Percentiles rank a stretch among this genome's conserved stretches.
These are phyloP conservation scores for Neodontobutis hainanensis DNA, from an alignment of 2,113 vertebrate species.

Conservation along the genomic window DNA sequence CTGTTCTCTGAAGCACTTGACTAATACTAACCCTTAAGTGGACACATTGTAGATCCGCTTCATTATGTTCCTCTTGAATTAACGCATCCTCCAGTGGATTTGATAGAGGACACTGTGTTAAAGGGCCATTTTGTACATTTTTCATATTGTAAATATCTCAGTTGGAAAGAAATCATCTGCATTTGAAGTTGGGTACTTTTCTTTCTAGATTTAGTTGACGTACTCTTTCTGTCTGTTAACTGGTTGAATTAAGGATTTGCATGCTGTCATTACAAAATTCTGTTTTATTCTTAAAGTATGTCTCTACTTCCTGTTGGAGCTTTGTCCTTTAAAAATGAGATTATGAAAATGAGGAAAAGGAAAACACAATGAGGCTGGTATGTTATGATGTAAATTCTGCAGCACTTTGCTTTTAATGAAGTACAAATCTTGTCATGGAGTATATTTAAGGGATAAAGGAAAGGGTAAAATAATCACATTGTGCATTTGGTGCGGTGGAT, in stretches of 20 bases:
- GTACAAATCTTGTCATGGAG: conserved; percentile 59
- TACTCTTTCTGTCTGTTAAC: conserved; percentile 74
- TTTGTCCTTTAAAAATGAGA: conserved; percentile 61
- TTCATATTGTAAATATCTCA: conserved; percentile 77
- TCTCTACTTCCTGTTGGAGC: conserved; percentile 67
- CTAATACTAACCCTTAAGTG: conserved; percentile 45
- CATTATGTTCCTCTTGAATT: conserved; percentile 41
- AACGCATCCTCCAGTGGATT: conserved; percentile 43
- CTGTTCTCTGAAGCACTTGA: conserved; percentile 48
- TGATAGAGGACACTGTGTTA: conserved; percentile 66
- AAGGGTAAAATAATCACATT: conserved; percentile 57
- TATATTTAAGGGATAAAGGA: conserved; percentile 39
- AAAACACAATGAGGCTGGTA: conserved; percentile 44
- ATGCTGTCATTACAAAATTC: conserved; percentile 76
- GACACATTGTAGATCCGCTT: conserved; percentile 31
- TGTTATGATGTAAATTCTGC: conserved; percentile 62
- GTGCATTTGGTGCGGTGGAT: conserved; percentile 74
- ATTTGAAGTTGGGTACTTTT: conserved; percentile 65
- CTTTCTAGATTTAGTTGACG: conserved; percentile 75
- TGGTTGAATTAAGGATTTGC: conserved; percentile 78
- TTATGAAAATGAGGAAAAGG: conserved; percentile 12
- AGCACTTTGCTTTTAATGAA: conserved; percentile 66
- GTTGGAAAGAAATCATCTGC: conserved; percentile 58
- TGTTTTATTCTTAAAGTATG: conserved; percentile 73
- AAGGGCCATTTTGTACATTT: conserved; percentile 75